These are phyloP conservation scores for Podarcis siculus DNA, from an alignment of 2,797 vertebrate species.

Conservation along the genomic window DNA sequence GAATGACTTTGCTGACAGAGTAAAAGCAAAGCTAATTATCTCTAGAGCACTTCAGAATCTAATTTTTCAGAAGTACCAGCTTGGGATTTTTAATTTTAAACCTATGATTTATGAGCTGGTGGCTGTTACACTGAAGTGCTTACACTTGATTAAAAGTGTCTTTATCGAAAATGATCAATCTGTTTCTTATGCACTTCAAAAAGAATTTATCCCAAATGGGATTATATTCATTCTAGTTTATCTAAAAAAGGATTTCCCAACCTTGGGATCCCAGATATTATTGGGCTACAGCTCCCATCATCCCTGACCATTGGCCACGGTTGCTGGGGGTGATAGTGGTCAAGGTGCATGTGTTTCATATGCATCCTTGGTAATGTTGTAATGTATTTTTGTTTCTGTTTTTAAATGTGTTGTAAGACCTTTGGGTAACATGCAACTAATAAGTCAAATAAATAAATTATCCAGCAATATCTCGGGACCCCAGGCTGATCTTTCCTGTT, in stretches of 20 bases:
- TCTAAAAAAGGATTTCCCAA: neutral
- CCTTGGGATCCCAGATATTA: neutral
- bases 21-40: conserved; percentile 29
- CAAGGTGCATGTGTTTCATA: too few species aligned
- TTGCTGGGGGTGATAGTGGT: too few species aligned
- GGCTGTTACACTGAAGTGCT: neutral
- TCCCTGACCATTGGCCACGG: neutral
- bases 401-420: too few species aligned
- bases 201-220: neutral
- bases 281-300: neutral
- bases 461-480: too few species aligned
- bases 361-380: too few species aligned
- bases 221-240: neutral
- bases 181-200: neutral
- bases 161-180: conserved; percentile 16
- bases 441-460: too few species aligned
- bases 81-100: conserved; percentile 17
- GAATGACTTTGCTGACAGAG: conserved; percentile 32
- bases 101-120: conserved; percentile 5
- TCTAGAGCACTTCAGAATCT: conserved; percentile 10
- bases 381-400: too few species aligned
- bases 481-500: neutral
- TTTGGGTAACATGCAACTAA: too few species aligned
- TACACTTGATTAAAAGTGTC: conserved; percentile 12
- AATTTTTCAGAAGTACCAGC: neutral